Base-by-base conservation (phyloP, 2,888 invertebrate species). In the Agrilus cyanescens region DNA sequence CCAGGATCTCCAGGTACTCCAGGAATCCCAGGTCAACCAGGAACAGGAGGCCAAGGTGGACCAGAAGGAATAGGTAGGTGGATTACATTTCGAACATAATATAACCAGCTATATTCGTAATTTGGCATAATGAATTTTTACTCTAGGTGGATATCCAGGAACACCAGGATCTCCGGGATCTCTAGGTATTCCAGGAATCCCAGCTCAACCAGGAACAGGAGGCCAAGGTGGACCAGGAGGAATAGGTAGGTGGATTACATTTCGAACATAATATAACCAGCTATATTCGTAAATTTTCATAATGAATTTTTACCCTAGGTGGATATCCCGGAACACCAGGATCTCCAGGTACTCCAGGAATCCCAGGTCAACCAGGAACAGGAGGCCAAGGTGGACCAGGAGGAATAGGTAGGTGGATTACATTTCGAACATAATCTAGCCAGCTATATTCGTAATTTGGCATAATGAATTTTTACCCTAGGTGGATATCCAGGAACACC, bases 1-100 rank as follows among this genome's bases (percentile, higher is more conserved):
- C n/a, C 78, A 3, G 87, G 87, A n/a, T 68, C 80, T n/a, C 74
- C 78, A 1, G 87, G 83, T 32, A 63, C 80, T 35, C 71, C 81
- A 7, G 88, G 88, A 42, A 47, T 87, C 88, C 72, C 68, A 86
- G 75, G 86, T 82, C 67, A 62, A 43, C 40, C 25, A 31, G 25
- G 12, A 1, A 14, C 29, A 7, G 30, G 10, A 25, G 12, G 37
- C 13, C 41, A 40, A 38, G 44, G 47, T 1, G 36, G 20, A 2
- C 5, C 2, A 7, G 20, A 7, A 2, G 20, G 30, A 46, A 41
- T 25, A 46, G 46, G 44, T 25, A 30, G 32, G 20, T 43, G n/a
- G n/a, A n/a, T 40, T 4, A 35, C 12, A n/a, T 16, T 14, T n/a
- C n/a, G n/a, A n/a, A n/a, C n/a, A n/a, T n/a, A n/a, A n/a, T n/a